Conservation (phyloP, 2,113 vertebrate genomes). For the Platysternon megacephalum region DNA sequence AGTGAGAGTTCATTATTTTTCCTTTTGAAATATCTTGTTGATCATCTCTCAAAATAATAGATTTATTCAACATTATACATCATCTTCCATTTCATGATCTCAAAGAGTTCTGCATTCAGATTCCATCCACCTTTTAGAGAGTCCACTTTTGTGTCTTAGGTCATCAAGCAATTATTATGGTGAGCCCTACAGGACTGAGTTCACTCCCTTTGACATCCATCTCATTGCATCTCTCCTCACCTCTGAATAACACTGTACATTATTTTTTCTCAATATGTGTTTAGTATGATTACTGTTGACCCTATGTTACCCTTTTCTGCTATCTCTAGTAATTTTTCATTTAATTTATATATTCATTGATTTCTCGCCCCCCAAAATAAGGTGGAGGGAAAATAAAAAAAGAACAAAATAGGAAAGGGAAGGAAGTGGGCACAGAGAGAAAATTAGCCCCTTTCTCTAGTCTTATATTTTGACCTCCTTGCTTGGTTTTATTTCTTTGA, state of each 20-base stretch:
- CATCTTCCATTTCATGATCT: neutral
- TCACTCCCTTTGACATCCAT: neutral
- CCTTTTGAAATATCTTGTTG: neutral
- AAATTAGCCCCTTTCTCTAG: neutral
- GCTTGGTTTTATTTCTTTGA: neutral
- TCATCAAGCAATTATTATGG: neutral
- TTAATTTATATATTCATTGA: neutral
- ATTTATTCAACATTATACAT: too few species aligned
- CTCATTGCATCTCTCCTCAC: neutral
- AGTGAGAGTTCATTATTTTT: neutral
- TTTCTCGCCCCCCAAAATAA: neutral
- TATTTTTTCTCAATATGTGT: neutral
- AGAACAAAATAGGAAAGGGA: too few species aligned
- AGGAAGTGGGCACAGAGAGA: neutral
- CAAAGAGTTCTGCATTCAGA: neutral
- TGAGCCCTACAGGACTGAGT: neutral
- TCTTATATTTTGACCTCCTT: neutral
- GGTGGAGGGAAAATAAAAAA: neutral
- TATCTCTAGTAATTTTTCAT: neutral
- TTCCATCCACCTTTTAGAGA: neutral
- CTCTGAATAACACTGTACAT: neutral
- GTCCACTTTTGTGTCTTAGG: neutral
- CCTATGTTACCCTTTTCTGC: neutral
- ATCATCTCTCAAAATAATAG: neutral
- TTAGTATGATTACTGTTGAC: neutral